These are phyloP conservation scores for Channa argus DNA, from an alignment of 2,113 vertebrate genomes.

Conservation along the genomic window DNA sequence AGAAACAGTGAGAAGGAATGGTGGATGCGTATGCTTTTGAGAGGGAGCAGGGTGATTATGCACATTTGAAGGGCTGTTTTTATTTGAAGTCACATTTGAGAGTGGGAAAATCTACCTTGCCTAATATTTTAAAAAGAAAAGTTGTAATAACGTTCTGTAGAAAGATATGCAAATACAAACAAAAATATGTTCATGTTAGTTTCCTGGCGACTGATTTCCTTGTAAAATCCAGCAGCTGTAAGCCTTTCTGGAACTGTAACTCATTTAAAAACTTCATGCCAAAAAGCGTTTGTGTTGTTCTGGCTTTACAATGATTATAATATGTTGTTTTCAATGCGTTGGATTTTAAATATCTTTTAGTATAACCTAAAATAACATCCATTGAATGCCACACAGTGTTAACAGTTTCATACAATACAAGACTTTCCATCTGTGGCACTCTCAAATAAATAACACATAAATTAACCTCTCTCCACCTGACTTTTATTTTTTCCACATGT, in stretches of 20 bases:
- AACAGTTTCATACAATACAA: no score
- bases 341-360: background rate
- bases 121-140: background rate
- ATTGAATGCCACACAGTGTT: no score
- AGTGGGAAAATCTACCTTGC: background rate
- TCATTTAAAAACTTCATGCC: background rate
- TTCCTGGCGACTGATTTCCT: background rate
- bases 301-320: background rate
- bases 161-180: constrained; percentile 2
- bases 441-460: background rate
- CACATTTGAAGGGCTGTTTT: background rate
- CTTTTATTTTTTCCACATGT: background rate
- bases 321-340: background rate
- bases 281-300: no score
- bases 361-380: background rate
- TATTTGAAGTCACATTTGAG: background rate
- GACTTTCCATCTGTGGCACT: background rate
- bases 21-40: background rate
- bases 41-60: background rate
- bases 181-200: background rate
- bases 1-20: background rate
- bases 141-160: background rate
- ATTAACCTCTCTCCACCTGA: background rate
- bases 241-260: background rate
- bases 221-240: background rate